Evolutionary conservation across 2,797 vertebrate genomes (phyloP), one percentile per base, ranked within the genome.

Genomic region (Synanceia verrucosa): DNA sequence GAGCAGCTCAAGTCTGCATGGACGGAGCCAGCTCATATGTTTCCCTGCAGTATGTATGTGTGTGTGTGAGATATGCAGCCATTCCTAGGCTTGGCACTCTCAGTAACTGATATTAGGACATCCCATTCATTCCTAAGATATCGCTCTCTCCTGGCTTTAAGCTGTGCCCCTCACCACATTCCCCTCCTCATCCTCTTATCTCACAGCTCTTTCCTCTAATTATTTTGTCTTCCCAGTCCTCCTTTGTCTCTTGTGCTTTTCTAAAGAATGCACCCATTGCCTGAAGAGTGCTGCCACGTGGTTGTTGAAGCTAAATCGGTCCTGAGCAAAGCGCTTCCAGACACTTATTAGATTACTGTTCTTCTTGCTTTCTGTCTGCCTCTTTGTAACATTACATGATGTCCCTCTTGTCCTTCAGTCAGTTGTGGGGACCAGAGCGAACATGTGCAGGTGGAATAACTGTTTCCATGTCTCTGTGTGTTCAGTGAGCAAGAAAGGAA

Each of bases 401-500:
- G 11, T 44, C 58, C 29, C 9, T 8, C 13, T 44, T 66, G 50
- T 68, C 63, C 61, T n/a, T n/a, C n/a, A n/a, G n/a, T n/a, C n/a
- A n/a, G n/a, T n/a, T 1, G 8, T 52, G 31, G 59, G 4, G 5
- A 76, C 33, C 41, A 21, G 21, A 39, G 18, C 33, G 61, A 65
- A 66, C 68, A 62, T 73, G 72, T 73, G 61, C 79, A 71, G 55
- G 67, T 72, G 43, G 73, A 85, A 78, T 70, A 78, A 83, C 82
- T 75, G 72, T 21, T 28, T 50, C 65, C 46, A 23, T 50, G n/a
- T 70, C 53, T 73, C 67, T 82, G 46, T 67, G 52, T 73, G 83
- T 80, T 86, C 78, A 86, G 81, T 84, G 80, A 88, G 57, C 62
- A 56, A 72, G 91, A 90, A 88, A 86, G 74, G 84, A 89, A 86